phyloP scores from a whole-genome alignment of 2,888 invertebrate species.

The Caenorhabditis sp. region DNA sequence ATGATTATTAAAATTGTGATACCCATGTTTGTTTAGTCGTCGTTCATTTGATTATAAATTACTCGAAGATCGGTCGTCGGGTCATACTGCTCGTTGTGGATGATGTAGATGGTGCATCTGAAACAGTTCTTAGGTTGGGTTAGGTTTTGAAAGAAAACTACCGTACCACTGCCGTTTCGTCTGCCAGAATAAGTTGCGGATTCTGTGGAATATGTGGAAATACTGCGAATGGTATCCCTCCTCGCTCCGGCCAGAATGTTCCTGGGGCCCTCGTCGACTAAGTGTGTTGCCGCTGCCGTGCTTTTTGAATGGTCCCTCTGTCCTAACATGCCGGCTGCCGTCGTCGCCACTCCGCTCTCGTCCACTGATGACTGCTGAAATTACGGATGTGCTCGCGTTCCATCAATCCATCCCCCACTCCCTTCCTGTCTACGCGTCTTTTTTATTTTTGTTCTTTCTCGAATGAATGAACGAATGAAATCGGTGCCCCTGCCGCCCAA shows the following conservation, averaged over 20 bases:
- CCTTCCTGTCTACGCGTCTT: background rate
- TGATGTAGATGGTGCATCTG: slow-evolving; percentile 40
- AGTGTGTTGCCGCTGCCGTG: slow-evolving; percentile 11
- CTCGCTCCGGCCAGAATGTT: slow-evolving; percentile 13
- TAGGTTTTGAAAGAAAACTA: background rate
- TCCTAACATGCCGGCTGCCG: slow-evolving; percentile 41
- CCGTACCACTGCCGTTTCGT: slow-evolving; percentile 39
- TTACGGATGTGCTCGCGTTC: slow-evolving; percentile 8
- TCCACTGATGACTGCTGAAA: slow-evolving; percentile 21
- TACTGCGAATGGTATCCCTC: slow-evolving; percentile 34
- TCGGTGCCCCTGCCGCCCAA: background rate
- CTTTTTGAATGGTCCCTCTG: slow-evolving; percentile 47
- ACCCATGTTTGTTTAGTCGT: slow-evolving; percentile 29
- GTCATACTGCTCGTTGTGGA: slow-evolving; percentile 22
- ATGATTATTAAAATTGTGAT: background rate
- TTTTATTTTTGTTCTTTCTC: background rate
- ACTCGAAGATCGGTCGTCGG: slow-evolving; percentile 49
- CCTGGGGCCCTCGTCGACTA: slow-evolving; percentile 16
- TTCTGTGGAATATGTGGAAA: slow-evolving; percentile 35
- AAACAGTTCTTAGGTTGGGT: too few species aligned
- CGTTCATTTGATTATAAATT: slow-evolving; percentile 15
- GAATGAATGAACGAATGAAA: too few species aligned
- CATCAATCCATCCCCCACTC: slow-evolving; percentile 4
- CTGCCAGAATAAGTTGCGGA: slow-evolving; percentile 22
- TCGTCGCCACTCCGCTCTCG: slow-evolving; percentile 29